These are phyloP conservation scores for Leptogaster cylindrica DNA, from an alignment of 2,888 invertebrate genomes.

Conservation along the genomic window DNA sequence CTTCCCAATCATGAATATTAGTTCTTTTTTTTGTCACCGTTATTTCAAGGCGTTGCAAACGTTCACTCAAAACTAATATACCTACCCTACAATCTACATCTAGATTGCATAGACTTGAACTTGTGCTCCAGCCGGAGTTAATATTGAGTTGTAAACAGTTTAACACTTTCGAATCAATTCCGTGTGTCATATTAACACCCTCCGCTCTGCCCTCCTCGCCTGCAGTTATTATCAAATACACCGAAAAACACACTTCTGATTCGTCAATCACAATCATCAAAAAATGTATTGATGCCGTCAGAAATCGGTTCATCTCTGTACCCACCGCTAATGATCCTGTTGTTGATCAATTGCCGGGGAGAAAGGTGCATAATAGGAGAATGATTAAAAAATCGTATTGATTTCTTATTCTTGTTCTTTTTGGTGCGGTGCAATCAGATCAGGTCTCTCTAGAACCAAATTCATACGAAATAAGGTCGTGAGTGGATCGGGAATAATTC, in stretches of 20 bases:
- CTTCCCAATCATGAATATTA: no score
- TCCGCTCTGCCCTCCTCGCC: no score
- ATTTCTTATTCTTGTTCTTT: conserved; percentile 14
- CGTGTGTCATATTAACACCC: no score
- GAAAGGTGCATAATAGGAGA: conserved; percentile 19
- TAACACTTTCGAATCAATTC: no score
- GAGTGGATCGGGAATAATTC: conserved; percentile 30
- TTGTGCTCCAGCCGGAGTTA: no score
- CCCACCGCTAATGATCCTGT: conserved; percentile 38
- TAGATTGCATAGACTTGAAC: no score
- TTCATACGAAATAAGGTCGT: conserved; percentile 11
- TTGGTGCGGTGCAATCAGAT: neutral
- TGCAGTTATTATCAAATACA: neutral
- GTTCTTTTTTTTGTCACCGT: no score
- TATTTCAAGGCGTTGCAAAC: no score
- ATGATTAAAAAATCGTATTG: conserved; percentile 10
- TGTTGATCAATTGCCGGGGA: conserved; percentile 24
- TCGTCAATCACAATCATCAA: conserved; percentile 25
- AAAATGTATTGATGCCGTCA: conserved; percentile 24
- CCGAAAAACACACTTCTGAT: neutral
- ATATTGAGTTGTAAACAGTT: no score
- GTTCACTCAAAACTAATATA: no score
- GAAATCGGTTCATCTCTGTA: conserved; percentile 25
- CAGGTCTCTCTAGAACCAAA: neutral
- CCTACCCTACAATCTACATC: no score